These are phyloP conservation scores for Oenanthe melanoleuca DNA, from an alignment of 2,113 vertebrate genomes.

Conservation along the genomic window DNA sequence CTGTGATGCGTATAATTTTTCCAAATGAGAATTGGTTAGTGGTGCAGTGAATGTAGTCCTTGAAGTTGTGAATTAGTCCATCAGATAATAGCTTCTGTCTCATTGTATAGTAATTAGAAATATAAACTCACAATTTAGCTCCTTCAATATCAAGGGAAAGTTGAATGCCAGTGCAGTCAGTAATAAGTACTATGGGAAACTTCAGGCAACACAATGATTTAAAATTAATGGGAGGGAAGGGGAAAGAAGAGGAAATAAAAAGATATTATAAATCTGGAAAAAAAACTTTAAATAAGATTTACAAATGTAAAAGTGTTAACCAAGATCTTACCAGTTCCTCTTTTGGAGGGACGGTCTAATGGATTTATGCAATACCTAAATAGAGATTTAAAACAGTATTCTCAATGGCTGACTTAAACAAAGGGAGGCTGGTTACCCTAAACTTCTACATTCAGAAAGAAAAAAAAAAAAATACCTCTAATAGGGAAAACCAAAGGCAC, in stretches of 20 bases:
- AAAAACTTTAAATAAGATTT: background rate
- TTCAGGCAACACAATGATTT: background rate
- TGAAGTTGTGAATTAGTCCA: background rate
- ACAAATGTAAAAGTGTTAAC: background rate
- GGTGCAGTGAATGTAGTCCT: background rate
- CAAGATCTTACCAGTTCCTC: background rate
- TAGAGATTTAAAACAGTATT: background rate
- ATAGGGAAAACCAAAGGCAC: background rate
- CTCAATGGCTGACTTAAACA: background rate
- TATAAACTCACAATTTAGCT: conserved; percentile 32
- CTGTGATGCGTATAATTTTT: background rate
- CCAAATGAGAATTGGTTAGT: background rate
- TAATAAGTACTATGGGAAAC: background rate
- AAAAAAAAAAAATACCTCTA: background rate
- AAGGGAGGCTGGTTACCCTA: background rate
- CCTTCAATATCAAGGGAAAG: background rate
- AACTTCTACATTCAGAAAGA: background rate
- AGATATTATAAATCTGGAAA: background rate
- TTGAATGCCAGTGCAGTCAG: background rate
- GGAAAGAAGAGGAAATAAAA: background rate
- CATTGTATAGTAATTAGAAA: background rate
- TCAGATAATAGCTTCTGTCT: background rate
- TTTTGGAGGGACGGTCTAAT: background rate
- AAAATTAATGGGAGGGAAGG: background rate
- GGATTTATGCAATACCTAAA: background rate